These are phyloP conservation scores for Columba janthina DNA, from an alignment of 2,113 vertebrate species.

Conservation along the genomic window DNA sequence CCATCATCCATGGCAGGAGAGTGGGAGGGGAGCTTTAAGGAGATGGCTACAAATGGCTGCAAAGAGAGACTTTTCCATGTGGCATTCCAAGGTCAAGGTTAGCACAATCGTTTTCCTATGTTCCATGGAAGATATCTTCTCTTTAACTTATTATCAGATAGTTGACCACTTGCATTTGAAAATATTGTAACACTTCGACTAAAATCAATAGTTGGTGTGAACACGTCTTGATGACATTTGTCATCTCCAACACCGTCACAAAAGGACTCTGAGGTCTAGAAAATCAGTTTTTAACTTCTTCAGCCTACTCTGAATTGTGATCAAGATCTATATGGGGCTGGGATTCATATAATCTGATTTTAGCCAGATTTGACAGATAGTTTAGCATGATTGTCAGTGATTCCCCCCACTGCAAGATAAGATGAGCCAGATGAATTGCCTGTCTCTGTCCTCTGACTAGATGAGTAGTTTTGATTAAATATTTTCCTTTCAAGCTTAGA, in stretches of 20 bases:
- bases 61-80: not conserved
- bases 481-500: not conserved
- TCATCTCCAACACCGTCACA: not conserved
- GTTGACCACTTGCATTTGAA: not conserved
- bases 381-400: not conserved
- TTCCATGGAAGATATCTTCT: not conserved
- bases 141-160: not conserved
- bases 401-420: not conserved
- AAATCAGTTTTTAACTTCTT: not conserved
- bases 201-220: not conserved
- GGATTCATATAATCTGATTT: not conserved
- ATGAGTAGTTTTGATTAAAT: not conserved
- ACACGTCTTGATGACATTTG: not conserved
- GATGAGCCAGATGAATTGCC: not conserved
- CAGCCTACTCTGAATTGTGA: not conserved
- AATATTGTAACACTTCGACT: not conserved
- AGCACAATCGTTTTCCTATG: not conserved
- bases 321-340: not conserved
- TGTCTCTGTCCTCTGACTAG: not conserved
- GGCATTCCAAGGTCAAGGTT: not conserved
- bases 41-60: not conserved
- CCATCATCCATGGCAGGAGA: constrained; percentile 24
- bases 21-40: not conserved
- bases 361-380: not conserved
- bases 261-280: not conserved